Evolutionary conservation across 2,888 invertebrate species (phyloP).

Genomic region (Pherbina coryleti): DNA sequence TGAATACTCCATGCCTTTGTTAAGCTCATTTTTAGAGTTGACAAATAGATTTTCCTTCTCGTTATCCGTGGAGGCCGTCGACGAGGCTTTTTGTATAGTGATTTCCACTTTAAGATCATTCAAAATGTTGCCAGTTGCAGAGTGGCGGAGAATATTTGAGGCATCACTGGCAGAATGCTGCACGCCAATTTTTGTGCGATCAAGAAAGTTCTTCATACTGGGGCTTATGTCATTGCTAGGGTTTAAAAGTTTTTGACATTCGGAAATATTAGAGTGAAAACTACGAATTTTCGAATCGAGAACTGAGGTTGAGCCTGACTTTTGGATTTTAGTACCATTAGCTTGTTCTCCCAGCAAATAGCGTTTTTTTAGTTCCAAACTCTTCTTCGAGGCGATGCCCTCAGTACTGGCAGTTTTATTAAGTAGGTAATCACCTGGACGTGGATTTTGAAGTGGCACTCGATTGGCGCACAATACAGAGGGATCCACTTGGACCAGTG

Average conservation of each 20-base stretch:
- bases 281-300: slow-evolving; percentile 87
- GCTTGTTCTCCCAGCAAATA: slow-evolving; percentile 83
- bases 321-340: slow-evolving; percentile 78
- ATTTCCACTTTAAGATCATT: slow-evolving; percentile 65
- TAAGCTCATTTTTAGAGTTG: slow-evolving; percentile 67
- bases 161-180: slow-evolving; percentile 53
- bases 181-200: slow-evolving; percentile 66
- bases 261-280: slow-evolving; percentile 87
- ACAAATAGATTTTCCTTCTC: slow-evolving; percentile 69
- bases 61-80: slow-evolving; percentile 61
- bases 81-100: slow-evolving; percentile 63
- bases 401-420: slow-evolving; percentile 88
- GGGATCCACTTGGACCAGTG: slow-evolving; percentile 69
- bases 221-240: slow-evolving; percentile 80
- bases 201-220: slow-evolving; percentile 78
- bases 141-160: slow-evolving; percentile 54
- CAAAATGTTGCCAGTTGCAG: slow-evolving; percentile 61
- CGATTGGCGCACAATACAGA: slow-evolving; percentile 64
- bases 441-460: slow-evolving; percentile 72
- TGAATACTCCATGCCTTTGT: slow-evolving; percentile 67
- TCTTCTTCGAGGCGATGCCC: slow-evolving; percentile 88
- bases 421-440: slow-evolving; percentile 81
- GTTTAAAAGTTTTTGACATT: slow-evolving; percentile 87
- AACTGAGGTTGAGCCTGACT: slow-evolving; percentile 86
- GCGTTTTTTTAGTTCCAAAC: slow-evolving; percentile 86